Evolutionary conservation across 2,113 vertebrate species (phyloP).

Genomic region (Tetraodon nigroviridis): DNA sequence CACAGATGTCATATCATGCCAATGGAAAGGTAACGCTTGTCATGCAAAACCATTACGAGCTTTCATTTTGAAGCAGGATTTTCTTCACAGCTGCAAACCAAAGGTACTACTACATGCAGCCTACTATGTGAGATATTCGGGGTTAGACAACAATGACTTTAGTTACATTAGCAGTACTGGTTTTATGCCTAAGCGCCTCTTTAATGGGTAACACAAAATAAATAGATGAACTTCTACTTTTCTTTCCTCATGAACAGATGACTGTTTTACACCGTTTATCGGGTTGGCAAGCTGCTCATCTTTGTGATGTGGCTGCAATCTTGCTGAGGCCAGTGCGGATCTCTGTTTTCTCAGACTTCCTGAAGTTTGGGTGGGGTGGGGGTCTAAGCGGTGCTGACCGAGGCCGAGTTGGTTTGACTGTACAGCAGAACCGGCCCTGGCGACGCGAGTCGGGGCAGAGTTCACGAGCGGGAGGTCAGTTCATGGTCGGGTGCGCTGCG

Average conservation of each 20-base stretch:
- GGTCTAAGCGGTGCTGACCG: conserved; percentile 22
- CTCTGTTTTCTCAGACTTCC: conserved; percentile 17
- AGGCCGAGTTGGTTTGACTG: conserved; percentile 40
- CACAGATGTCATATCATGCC: conserved; percentile 79
- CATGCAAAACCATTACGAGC: conserved; percentile 81
- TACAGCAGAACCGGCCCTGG: conserved; percentile 40
- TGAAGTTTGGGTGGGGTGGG: conserved; percentile 10
- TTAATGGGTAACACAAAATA: conserved; percentile 68
- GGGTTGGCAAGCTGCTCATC: background rate
- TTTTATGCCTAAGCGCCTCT: conserved; percentile 60
- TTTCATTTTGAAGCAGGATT: conserved; percentile 71
- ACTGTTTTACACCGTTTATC: conserved; percentile 37
- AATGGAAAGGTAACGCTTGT: conserved; percentile 76
- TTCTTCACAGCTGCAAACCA: conserved; percentile 76
- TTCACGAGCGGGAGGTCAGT: conserved; percentile 39
- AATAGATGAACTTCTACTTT: conserved; percentile 62
- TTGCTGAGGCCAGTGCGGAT: background rate
- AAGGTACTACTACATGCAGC: conserved; percentile 80
- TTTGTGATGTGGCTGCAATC: background rate
- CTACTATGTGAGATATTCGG: conserved; percentile 69
- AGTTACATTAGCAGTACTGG: conserved; percentile 69
- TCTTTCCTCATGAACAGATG: conserved; percentile 36
- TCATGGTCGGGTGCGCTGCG: conserved; percentile 56
- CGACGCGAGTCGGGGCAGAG: conserved; percentile 35
- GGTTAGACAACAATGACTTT: conserved; percentile 68